A percentile compares a stretch with the other conserved stretches of the same genome.
phyloP scores from a whole-genome alignment of 2,113 vertebrate genomes.

The Megatriorchis doriae region DNA sequence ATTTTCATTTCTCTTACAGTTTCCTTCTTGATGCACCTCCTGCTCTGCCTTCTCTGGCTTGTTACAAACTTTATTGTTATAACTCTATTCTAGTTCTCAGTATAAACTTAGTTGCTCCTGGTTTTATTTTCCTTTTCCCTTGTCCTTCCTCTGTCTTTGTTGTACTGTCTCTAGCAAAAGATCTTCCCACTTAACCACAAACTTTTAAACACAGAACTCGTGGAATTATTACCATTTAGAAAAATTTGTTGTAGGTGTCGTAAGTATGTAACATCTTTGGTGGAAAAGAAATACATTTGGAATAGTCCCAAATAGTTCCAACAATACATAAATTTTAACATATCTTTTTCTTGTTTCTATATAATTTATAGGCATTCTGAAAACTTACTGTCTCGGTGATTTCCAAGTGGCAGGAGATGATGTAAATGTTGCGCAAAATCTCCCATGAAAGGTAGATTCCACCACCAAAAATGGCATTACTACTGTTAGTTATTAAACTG shows the following conservation, averaged over 20 bases:
- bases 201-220: neutral
- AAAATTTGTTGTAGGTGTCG: too few species aligned
- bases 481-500: neutral
- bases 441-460: neutral
- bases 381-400: neutral
- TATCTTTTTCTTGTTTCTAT: neutral
- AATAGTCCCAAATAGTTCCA: neutral
- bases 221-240: neutral
- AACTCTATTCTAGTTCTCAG: neutral
- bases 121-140: neutral
- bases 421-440: neutral
- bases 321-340: neutral
- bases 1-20: neutral
- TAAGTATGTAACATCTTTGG: neutral
- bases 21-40: neutral
- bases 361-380: neutral
- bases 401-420: neutral
- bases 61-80: neutral
- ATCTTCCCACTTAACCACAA: neutral
- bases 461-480: neutral
- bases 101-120: neutral
- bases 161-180: neutral
- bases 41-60: neutral
- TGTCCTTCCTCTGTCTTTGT: neutral
- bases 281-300: neutral